Evolutionary conservation across 2,113 vertebrate genomes (phyloP).

Genomic region (Labrus mixtus): DNA sequence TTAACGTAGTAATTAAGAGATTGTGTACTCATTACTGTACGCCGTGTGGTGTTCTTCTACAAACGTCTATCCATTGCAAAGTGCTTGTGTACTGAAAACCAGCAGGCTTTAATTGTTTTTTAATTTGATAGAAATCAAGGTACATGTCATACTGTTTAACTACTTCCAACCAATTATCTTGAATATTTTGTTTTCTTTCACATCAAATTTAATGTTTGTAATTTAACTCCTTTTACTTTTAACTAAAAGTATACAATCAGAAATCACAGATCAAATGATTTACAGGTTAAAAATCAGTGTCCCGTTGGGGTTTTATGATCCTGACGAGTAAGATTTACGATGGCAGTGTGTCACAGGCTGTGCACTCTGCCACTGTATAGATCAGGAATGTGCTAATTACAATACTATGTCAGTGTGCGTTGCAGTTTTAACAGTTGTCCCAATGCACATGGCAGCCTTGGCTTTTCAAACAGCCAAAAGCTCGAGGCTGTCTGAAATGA

Average conservation of each 20-base stretch:
- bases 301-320: not conserved
- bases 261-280: constrained; percentile 19
- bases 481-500: constrained; percentile 49
- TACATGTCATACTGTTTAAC: not conserved
- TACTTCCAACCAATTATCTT: not conserved
- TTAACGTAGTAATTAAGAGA: constrained; percentile 49
- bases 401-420: constrained; percentile 22
- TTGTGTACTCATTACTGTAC: constrained; percentile 34
- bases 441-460: constrained; percentile 34
- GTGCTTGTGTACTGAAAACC: not conserved
- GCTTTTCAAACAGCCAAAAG: constrained; percentile 56
- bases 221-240: constrained; percentile 15
- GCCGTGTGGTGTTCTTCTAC: constrained; percentile 1
- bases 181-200: not conserved
- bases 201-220: not conserved
- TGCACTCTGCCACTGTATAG: constrained; percentile 32
- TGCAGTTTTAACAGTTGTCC: constrained; percentile 29
- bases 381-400: constrained; percentile 37
- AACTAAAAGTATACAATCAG: constrained; percentile 8
- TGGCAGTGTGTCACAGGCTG: constrained; percentile 8
- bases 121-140: not conserved
- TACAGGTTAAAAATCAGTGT: constrained; percentile 10
- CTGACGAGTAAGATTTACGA: constrained; percentile 8
- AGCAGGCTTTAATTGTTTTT: constrained; percentile 20
- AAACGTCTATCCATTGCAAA: not conserved